These are phyloP conservation scores for Labrus mixtus DNA, from an alignment of 2,113 vertebrate genomes.

Conservation along the genomic window DNA sequence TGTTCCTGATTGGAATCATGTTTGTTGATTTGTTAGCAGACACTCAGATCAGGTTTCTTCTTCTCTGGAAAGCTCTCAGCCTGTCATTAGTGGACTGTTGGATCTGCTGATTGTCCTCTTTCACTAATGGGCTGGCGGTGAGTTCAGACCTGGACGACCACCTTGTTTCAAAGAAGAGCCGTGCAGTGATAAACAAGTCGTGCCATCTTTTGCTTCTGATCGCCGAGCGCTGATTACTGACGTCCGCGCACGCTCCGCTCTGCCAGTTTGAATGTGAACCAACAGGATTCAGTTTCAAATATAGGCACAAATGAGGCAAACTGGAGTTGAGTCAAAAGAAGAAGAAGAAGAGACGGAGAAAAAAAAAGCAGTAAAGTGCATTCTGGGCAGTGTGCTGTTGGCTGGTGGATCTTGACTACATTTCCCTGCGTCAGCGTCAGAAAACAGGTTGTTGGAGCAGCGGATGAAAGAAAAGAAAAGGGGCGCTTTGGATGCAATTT, in stretches of 20 bases:
- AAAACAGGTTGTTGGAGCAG: conserved; percentile 28
- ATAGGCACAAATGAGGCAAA: neutral
- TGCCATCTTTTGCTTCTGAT: conserved; percentile 48
- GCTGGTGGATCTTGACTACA: conserved; percentile 6
- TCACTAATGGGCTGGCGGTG: conserved; percentile 25
- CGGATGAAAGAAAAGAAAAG: neutral
- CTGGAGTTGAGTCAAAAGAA: conserved; percentile 32
- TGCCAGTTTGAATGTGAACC: conserved; percentile 54
- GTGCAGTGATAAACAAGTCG: neutral
- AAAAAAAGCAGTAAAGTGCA: neutral
- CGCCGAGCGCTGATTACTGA: neutral
- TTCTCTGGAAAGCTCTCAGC: conserved; percentile 2
- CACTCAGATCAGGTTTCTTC: neutral
- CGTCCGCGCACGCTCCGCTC: neutral
- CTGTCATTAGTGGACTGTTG: conserved; percentile 26
- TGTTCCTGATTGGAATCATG: neutral
- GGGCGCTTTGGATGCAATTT: conserved; percentile 22
- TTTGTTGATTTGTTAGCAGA: neutral
- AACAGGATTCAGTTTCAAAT: conserved; percentile 29
- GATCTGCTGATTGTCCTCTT: conserved; percentile 19
- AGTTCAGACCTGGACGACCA: conserved; percentile 8
- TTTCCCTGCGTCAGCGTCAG: conserved; percentile 6
- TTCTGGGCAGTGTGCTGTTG: conserved; percentile 24
- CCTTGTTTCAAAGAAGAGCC: conserved; percentile 10
- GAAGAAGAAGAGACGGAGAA: too few relatives aligned